Evolutionary conservation across 2,113 vertebrate species (phyloP), one percentile per base, ranked within the genome.

Genomic region (Alligator sinensis): DNA sequence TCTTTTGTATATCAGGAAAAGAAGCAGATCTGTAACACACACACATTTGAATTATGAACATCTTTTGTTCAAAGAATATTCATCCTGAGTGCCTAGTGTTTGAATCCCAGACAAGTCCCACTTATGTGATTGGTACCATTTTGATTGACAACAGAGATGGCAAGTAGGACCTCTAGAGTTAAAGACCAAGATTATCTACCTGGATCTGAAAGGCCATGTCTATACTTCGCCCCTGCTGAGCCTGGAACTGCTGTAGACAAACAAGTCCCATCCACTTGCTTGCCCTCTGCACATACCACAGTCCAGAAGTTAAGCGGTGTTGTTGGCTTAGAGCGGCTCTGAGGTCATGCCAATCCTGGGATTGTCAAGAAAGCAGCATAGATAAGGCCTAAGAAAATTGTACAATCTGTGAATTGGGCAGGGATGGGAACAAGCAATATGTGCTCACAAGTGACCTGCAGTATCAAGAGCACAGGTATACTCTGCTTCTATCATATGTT

Each of bases 21-120:
- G 61, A 62, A 81, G 28, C 27, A 5, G 17, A 19, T 30, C 8
- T 19, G 10, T 66, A 62, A 87, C 84, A n/a, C 11, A n/a, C 1
- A 3, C 72, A 77, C 25, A 27, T 5, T 1, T 79, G 24, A 2
- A 3, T 82, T 88, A 74, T 30, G 74, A 81, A 27, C 3, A 84
- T 55, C 9, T 19, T 82, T n/a, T 82, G 11, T n/a, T 88, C n/a
- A 66, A 82, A 18, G 12, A 76, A 84, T 68, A 59, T 17, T 7
- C 5, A 74, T 1, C 5, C 4, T 78, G 47, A 22, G 3, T 27
- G 74, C 4, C 89, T 5, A 77, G 8, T 2, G 21, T 38, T 58
- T 1, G 4, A 84, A 60, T 74, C n/a, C 6, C 1, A 1, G 25
- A n/a, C 11, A 74, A 82, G 27, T 4, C 2, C 4, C 4, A 14